Conservation (phyloP, 1,140 invertebrate genomes). For the Pararge aegeria region DNA sequence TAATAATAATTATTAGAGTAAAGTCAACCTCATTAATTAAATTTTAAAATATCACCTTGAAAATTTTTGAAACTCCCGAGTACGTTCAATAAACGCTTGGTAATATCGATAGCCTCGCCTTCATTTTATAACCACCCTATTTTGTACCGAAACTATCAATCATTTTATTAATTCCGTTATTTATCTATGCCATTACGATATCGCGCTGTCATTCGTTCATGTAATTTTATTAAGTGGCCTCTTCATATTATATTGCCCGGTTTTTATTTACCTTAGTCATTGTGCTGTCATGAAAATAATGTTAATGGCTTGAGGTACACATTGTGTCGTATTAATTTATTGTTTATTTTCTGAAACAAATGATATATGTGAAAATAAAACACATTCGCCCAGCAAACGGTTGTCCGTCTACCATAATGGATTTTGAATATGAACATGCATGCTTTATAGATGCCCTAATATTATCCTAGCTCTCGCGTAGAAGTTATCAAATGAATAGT, state of each 20-base stretch:
- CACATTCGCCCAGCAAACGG: background rate
- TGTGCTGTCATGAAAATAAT: constrained; percentile 18
- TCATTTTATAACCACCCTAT: constrained; percentile 36
- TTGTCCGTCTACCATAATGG: background rate
- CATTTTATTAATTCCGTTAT: constrained; percentile 66
- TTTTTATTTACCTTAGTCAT: constrained; percentile 34
- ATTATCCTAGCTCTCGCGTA: too few relatives aligned
- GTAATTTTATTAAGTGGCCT: constrained; percentile 64
- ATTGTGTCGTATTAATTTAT: constrained; percentile 9
- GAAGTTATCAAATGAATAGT: too few relatives aligned
- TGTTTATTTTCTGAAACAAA: constrained; percentile 3
- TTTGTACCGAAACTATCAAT: constrained; percentile 55
- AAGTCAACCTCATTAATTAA: too few relatives aligned
- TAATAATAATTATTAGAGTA: too few relatives aligned
- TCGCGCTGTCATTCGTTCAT: constrained; percentile 58
- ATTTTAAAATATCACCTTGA: background rate
- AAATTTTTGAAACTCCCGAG: background rate
- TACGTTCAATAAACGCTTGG: constrained; percentile 14
- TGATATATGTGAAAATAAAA: constrained; percentile 2
- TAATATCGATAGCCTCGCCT: constrained; percentile 22
- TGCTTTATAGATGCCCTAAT: too few relatives aligned
- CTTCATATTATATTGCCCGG: constrained; percentile 38
- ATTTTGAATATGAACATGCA: too few relatives aligned
- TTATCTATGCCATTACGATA: constrained; percentile 56
- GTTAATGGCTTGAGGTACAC: constrained; percentile 5